Evolutionary conservation across 2,888 invertebrate genomes (phyloP), one percentile per base, ranked within the genome.

Genomic region (Globia sparganii): DNA sequence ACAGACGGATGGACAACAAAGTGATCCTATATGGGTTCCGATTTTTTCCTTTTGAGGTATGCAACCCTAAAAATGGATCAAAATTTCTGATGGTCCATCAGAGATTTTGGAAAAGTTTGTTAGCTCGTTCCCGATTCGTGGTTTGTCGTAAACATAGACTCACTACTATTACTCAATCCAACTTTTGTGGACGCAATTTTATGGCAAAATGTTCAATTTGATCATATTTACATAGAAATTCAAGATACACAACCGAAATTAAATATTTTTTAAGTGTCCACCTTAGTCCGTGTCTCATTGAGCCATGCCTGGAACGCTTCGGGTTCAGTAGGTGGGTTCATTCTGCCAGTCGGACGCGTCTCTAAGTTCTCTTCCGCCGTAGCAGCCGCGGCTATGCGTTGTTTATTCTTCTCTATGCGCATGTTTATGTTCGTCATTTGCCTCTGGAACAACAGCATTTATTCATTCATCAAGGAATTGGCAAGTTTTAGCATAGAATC

Each of bases 351-450:
- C 3, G 93, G 91, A 0, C 94, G 91, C 1, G 91, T 79, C 80
- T 93, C 97, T 34, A 91, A 77, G 34, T 91, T 91, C 71, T 98
- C 98, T 75, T 97, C 98, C 1, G 97, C 97, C 3, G 97, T 97
- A 83, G 97, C 97, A 0, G 98, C 97, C 0, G 97, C 97, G 0
- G 97, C 97, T 81, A 98, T 98, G 89, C 98, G 98, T 88, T 98
- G 98, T 89, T 98, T 97, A 1, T 97, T 98, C 92, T 97, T 98
- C 91, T 98, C 98, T 86, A 98, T 98, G 86, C 97, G 97, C 72
- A 97, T 94, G 90, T 98, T 98, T 56, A 98, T 94, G 81, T 97
- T 97, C 78, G 97, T 96, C 86, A 99, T 98, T 93, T 97, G 97
- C 71, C 95, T 93, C 97, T 97, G 90, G 83, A 68, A 68, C 58